Percentiles rank a stretch among this genome's conserved stretches.
phyloP scores from a whole-genome alignment of 2,797 vertebrate species.

The Benthosema pterotum region DNA sequence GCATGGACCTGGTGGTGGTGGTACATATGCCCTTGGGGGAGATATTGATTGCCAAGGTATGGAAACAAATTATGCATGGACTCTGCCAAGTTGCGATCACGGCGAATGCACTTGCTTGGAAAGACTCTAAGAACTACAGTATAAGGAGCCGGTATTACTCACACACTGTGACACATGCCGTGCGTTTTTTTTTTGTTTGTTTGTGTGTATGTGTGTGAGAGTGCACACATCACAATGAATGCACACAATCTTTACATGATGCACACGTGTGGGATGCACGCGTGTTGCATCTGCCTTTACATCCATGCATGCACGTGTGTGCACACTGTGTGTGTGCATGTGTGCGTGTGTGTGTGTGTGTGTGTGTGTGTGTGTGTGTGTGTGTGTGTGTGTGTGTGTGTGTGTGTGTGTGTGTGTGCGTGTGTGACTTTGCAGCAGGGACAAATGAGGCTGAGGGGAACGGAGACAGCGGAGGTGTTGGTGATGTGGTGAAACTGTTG shows the following conservation, averaged over 20 bases:
- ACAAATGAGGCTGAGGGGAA: conserved; percentile 87
- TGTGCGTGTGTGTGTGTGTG: neutral
- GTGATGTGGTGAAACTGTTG: conserved; percentile 88
- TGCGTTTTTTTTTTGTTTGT: conserved; percentile 27
- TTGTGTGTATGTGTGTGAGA: conserved; percentile 18
- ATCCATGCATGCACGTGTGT: neutral
- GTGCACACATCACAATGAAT: too few relatives aligned
- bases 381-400: conserved; percentile 51
- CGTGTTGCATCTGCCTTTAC: neutral
- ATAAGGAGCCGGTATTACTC: conserved; percentile 47
- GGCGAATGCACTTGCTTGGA: conserved; percentile 62
- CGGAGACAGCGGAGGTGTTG: conserved; percentile 72
- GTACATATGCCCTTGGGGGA: conserved; percentile 74
- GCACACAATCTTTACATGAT: neutral
- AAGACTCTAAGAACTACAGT: conserved; percentile 41
- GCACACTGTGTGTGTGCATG: neutral
- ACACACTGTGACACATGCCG: conserved; percentile 1
- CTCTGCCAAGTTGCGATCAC: conserved; percentile 62
- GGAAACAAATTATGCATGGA: conserved; percentile 64
- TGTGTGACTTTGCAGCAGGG: conserved; percentile 78
- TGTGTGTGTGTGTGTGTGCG: conserved; percentile 10
- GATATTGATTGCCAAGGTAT: conserved; percentile 63
- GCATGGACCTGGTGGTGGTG: conserved; percentile 67
- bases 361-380: conserved; percentile 21
- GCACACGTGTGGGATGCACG: neutral